A percentile compares a stretch with the other conserved stretches of the same genome.
These are phyloP conservation scores for Scaptomyza flava DNA, from an alignment of 2,888 invertebrate species.

Conservation along the genomic window DNA sequence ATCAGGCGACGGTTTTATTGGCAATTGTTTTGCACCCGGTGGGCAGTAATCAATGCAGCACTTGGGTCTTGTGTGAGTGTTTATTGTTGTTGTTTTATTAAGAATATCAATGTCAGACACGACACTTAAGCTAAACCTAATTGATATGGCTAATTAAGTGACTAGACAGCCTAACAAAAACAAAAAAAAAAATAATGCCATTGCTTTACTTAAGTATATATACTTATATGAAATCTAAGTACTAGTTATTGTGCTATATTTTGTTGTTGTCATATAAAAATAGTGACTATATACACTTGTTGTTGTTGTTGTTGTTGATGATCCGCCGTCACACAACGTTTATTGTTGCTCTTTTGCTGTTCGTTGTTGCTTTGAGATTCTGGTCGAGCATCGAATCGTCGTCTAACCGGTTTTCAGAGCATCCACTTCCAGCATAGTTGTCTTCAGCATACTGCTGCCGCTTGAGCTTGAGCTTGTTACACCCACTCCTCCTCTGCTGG, in stretches of 20 bases:
- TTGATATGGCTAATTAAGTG: slow-evolving; percentile 61
- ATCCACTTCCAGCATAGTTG: slow-evolving; percentile 64
- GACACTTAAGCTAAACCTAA: slow-evolving; percentile 35
- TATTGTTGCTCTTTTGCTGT: slow-evolving; percentile 1
- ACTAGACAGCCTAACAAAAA: slow-evolving; percentile 44
- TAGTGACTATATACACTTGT: slow-evolving; percentile 41
- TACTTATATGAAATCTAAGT: slow-evolving; percentile 12
- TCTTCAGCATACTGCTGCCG: slow-evolving; percentile 40
- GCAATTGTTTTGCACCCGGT: slow-evolving; percentile 59
- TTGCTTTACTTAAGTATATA: slow-evolving; percentile 10
- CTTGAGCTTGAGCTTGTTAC: slow-evolving; percentile 8
- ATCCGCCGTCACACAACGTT: slow-evolving; percentile 16
- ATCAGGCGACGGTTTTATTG: slow-evolving; percentile 58
- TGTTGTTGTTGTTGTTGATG: slow-evolving; percentile 17
- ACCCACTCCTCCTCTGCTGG: slow-evolving; percentile 20
- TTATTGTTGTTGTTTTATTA: slow-evolving; percentile 32
- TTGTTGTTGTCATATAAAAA: slow-evolving; percentile 1
- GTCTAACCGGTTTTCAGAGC: slow-evolving; percentile 70
- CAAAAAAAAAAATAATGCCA: neutral
- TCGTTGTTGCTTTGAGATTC: slow-evolving; percentile 41
- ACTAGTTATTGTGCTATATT: slow-evolving; percentile 31
- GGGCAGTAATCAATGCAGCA: slow-evolving; percentile 10
- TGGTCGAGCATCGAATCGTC: slow-evolving; percentile 1
- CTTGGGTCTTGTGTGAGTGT: neutral
- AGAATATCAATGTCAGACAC: slow-evolving; percentile 54